These are phyloP conservation scores for Smittia sp. DNA, from an alignment of 2,888 invertebrate genomes.

Conservation along the genomic window DNA sequence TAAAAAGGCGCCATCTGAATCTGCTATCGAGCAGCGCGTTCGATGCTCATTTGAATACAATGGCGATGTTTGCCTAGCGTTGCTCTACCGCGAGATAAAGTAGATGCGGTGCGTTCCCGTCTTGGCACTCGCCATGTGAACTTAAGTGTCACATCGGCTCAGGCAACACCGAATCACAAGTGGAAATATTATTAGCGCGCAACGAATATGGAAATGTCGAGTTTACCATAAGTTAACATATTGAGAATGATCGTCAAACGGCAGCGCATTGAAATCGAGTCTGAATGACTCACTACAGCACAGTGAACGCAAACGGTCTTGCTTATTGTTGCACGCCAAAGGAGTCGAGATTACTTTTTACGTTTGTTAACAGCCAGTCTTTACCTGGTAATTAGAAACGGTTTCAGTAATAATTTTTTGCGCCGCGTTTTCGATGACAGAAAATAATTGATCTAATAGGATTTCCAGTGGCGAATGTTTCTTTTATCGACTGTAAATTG, in stretches of 20 bases:
- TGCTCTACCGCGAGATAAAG: not conserved
- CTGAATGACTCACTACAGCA: not conserved
- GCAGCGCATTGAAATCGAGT: not conserved
- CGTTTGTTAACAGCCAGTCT: not conserved
- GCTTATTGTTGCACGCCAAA: not conserved
- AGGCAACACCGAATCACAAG: not conserved
- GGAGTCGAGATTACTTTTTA: not conserved
- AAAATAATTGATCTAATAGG: conserved; percentile 14
- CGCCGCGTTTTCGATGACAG: conserved; percentile 9
- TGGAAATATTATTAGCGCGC: conserved; percentile 4
- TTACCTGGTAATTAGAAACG: conserved; percentile 18
- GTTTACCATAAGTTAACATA: not conserved
- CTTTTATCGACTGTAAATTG: not conserved
- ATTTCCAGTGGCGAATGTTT: not conserved
- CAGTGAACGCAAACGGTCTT: too few relatives aligned
- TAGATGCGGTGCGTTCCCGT: not conserved
- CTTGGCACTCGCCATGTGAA: not conserved
- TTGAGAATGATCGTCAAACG: conserved; percentile 1
- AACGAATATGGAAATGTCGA: conserved; percentile 12
- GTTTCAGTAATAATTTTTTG: conserved; percentile 10
- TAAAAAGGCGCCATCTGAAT: conserved; percentile 13
- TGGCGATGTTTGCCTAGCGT: not conserved
- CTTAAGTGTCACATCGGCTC: not conserved
- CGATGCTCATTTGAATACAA: conserved; percentile 20
- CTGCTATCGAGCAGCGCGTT: not conserved